Evolutionary conservation across 2,888 invertebrate genomes (phyloP), one percentile per base, ranked within the genome.

Genomic region (Autographa pulchrina): DNA sequence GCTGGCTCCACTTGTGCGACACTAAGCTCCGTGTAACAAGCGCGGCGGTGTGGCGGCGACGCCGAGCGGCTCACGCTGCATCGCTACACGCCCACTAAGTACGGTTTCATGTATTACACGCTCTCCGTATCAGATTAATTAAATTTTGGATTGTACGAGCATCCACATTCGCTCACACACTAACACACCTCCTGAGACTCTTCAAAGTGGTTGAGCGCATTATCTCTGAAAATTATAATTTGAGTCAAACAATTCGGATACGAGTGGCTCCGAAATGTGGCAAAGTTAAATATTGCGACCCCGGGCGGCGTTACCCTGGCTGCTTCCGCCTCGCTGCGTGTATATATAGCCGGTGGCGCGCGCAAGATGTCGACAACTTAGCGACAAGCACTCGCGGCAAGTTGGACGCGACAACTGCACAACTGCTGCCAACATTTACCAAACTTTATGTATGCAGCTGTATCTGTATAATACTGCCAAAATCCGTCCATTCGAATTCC

Each of bases 71-170:
- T 77, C 81, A 68, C 68, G 68, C 75, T 72, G 67, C 77, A 61
- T 69, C 77, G 80, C 81, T 76, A 68, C 74, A 62, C 68, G 70
- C 62, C 66, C 7, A 56, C 77, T 81, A 80, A 84, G 85, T 81
- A 84, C 69, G 72, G 67, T 80, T 70, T 35, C 80, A 65, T 84
- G 85, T 84, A 83, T 69, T 75, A 84, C 85, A 84, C 68, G 81
- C 72, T 67, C 80, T 72, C 77, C 68, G 71, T 76, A 79, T 65
- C 75, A 70, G 65, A 84, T 84, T 82, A 82, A 74, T 74, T 71
- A 70, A 69, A 65, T 72, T 78, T 71, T 35, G 65, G 64, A 60
- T 65, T 48, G 48, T 43, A 18, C 18, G 32, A 61, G 56, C 61
- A 56, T 68, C 72, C 43, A 68, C 31, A 58, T 74, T 20, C 74